A percentile compares a stretch with the other conserved stretches of the same genome.
phyloP scores from a whole-genome alignment of 2,888 invertebrate genomes.

The Hedychridium roseum region DNA sequence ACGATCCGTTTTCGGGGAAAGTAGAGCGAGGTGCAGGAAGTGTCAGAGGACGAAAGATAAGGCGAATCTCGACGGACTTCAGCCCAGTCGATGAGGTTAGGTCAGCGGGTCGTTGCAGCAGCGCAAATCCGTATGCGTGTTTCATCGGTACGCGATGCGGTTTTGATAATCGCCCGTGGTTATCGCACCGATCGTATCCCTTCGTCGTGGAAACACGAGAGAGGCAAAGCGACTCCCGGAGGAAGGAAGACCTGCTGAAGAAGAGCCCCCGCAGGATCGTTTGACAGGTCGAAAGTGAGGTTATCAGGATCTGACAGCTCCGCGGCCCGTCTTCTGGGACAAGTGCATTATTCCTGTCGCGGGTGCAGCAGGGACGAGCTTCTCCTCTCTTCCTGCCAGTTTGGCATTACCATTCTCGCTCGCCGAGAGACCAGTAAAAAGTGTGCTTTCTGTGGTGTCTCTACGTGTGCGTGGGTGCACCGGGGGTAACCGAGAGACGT shows the following conservation, averaged over 20 bases:
- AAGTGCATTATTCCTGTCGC: too few species aligned
- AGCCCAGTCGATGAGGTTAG: slow-evolving; percentile 31
- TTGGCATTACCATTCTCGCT: too few species aligned
- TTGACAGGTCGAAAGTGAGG: slow-evolving; percentile 31
- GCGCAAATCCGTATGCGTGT: slow-evolving; percentile 16
- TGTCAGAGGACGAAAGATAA: slow-evolving; percentile 4
- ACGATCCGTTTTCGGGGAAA: too few species aligned
- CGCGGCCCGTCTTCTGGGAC: neutral
- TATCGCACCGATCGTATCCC: too few species aligned
- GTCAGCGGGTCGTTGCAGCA: slow-evolving; percentile 18
- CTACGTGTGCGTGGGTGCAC: slow-evolving; percentile 12
- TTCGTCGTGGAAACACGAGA: too few species aligned
- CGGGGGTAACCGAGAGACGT: slow-evolving; percentile 1
- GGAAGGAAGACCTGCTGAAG: too few species aligned
- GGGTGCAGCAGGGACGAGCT: too few species aligned
- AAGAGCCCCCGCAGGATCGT: slow-evolving; percentile 12
- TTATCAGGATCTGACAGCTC: slow-evolving; percentile 9
- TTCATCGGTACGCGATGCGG: slow-evolving; percentile 20
- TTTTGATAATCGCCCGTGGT: slow-evolving; percentile 27
- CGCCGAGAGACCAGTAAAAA: too few species aligned
- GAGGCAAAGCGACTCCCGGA: too few species aligned
- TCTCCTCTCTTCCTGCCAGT: too few species aligned
- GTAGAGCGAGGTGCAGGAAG: slow-evolving; percentile 3
- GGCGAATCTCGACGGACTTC: neutral
- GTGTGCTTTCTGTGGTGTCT: slow-evolving; percentile 19